Evolutionary conservation across 2,797 vertebrate species (phyloP).

Genomic region (Aplochiton taeniatus): DNA sequence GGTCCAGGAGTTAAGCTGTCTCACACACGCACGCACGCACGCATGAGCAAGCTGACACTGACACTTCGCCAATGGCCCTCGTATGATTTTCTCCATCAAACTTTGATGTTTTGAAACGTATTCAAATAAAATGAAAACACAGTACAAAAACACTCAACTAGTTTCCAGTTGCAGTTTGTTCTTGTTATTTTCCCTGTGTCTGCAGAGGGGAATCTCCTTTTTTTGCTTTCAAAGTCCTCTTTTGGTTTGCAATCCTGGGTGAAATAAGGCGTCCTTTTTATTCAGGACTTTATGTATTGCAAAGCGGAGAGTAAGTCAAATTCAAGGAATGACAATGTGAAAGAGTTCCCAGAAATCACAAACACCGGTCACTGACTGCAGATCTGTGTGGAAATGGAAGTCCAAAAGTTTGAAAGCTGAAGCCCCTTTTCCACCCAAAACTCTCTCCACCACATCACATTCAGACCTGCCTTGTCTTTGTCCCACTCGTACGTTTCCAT

Average conservation of each 20-base stretch:
- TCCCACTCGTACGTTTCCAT: too few relatives aligned
- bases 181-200: constrained; percentile 31
- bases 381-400: too few relatives aligned
- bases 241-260: constrained; percentile 56
- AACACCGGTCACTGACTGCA: too few relatives aligned
- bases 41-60: too few relatives aligned
- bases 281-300: constrained; percentile 38
- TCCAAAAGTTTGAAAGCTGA: too few relatives aligned
- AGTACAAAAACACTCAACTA: not conserved
- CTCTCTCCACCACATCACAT: not conserved
- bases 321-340: constrained; percentile 28
- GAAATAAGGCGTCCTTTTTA: constrained; percentile 63
- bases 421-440: too few relatives aligned
- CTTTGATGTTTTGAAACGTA: constrained; percentile 23
- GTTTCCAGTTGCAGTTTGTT: constrained; percentile 40
- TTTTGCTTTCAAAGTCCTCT: constrained; percentile 23
- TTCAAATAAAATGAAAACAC: constrained; percentile 42
- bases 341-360: constrained; percentile 1
- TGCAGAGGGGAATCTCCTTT: constrained; percentile 41
- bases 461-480: constrained; percentile 8
- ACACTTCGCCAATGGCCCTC: not conserved
- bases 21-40: constrained; percentile 35
- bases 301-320: constrained; percentile 24
- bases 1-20: constrained; percentile 48
- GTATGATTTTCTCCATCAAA: constrained; percentile 27